Percentiles rank a stretch among this genome's conserved stretches.
phyloP scores from a whole-genome alignment of 2,888 invertebrate species.

The Eupeodes latifasciatus region DNA sequence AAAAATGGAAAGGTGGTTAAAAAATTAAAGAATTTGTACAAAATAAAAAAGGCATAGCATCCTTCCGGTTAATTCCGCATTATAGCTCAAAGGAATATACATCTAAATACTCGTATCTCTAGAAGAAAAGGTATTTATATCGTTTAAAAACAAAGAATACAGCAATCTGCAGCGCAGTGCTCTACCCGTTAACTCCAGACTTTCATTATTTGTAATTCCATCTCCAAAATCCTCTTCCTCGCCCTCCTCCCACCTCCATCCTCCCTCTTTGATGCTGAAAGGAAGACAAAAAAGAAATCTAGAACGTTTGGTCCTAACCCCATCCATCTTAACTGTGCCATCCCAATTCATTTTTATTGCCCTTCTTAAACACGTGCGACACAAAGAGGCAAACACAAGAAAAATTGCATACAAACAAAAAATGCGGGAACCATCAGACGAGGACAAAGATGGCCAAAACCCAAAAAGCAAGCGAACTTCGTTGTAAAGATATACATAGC shows the following conservation, averaged over 20 bases:
- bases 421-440: conserved; percentile 63
- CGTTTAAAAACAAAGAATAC: conserved; percentile 22
- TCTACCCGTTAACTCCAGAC: conserved; percentile 34
- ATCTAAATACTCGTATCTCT: no score
- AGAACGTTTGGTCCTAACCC: not conserved
- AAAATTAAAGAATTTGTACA: no score
- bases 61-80: no score
- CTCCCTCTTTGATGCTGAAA: not conserved
- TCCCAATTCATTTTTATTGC: conserved; percentile 33
- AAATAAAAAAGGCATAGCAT: no score
- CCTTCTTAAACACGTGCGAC: conserved; percentile 61
- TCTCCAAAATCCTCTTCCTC: not conserved
- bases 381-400: conserved; percentile 44
- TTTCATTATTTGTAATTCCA: conserved; percentile 52
- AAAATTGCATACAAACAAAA: conserved; percentile 57
- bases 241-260: no score
- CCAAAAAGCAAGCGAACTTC: conserved; percentile 17
- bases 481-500: conserved; percentile 34
- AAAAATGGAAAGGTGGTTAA: no score
- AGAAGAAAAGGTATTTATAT: not conserved
- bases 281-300: not conserved
- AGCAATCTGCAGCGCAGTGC: conserved; percentile 35
- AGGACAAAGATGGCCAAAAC: conserved; percentile 8
- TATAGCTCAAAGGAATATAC: no score
- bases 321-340: conserved; percentile 21